phyloP scores from a whole-genome alignment of 1,140 invertebrate genomes.

The Steinernema khuongi region DNA sequence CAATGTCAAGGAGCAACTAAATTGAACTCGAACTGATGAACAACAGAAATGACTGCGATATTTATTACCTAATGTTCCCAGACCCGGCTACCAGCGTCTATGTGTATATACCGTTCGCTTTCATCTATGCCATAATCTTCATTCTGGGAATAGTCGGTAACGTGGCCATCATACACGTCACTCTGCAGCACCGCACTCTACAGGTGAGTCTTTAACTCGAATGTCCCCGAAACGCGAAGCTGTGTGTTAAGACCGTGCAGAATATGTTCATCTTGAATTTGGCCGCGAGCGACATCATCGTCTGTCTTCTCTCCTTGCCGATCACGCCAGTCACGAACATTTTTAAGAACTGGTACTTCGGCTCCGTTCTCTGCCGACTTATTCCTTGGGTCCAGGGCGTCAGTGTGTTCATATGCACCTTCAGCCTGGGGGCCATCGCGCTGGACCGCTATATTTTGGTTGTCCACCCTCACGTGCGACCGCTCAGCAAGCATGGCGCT shows the following conservation, averaged over 20 bases:
- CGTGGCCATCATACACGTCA: conserved; percentile 80
- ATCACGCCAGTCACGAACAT: conserved; percentile 69
- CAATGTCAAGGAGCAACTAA: neutral
- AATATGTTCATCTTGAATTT: conserved; percentile 93
- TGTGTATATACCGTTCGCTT: conserved; percentile 71
- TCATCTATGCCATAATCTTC: conserved; percentile 78
- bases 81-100: conserved; percentile 55
- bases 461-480: conserved; percentile 43
- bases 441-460: conserved; percentile 70
- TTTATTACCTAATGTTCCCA: conserved; percentile 17
- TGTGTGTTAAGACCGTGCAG: conserved; percentile 91
- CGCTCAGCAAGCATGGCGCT: conserved; percentile 28
- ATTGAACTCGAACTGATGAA: neutral
- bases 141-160: conserved; percentile 83
- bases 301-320: conserved; percentile 83
- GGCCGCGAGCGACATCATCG: conserved; percentile 84
- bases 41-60: conserved; percentile 6
- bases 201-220: conserved; percentile 33
- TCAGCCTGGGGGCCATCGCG: conserved; percentile 58
- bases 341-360: conserved; percentile 56
- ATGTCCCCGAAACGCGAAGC: conserved; percentile 7
- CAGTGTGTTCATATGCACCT: conserved; percentile 58
- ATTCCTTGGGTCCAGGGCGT: conserved; percentile 53
- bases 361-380: conserved; percentile 50
- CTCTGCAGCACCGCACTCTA: conserved; percentile 68